Evolutionary conservation across 2,888 invertebrate species (phyloP).

Genomic region (Nomada hirtipes): DNA sequence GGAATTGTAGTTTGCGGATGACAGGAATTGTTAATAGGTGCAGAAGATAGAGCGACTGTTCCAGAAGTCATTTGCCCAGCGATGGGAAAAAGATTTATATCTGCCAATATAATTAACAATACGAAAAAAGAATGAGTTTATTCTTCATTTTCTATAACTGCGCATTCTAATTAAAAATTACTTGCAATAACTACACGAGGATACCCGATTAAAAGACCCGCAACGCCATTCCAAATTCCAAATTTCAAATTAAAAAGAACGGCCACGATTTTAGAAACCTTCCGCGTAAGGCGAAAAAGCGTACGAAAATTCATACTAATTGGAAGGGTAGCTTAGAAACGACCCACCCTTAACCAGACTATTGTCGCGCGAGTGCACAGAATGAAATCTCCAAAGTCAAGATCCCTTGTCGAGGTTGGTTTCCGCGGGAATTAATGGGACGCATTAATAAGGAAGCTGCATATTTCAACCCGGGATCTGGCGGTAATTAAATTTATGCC

Average conservation of each 20-base stretch:
- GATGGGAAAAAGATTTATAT: too few species aligned
- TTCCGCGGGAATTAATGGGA: constrained; percentile 59
- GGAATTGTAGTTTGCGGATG: not conserved
- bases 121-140: too few species aligned
- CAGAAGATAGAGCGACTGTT: too few species aligned
- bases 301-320: constrained; percentile 20
- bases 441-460: constrained; percentile 53
- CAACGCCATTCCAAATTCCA: not conserved
- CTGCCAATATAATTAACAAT: too few species aligned
- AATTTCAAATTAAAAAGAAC: not conserved
- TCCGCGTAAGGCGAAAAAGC: not conserved
- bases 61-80: too few species aligned
- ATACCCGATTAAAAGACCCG: not conserved
- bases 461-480: constrained; percentile 40
- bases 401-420: constrained; percentile 42
- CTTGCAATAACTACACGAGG: too few species aligned
- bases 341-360: constrained; percentile 23
- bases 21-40: too few species aligned
- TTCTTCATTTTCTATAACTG: too few species aligned
- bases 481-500: constrained; percentile 61
- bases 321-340: constrained; percentile 43
- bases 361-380: constrained; percentile 28
- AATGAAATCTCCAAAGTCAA: constrained; percentile 32
- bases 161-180: too few species aligned
- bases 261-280: not conserved